Base-by-base conservation (phyloP, 1,140 invertebrate species). In the Drosophila pruinosa region DNA sequence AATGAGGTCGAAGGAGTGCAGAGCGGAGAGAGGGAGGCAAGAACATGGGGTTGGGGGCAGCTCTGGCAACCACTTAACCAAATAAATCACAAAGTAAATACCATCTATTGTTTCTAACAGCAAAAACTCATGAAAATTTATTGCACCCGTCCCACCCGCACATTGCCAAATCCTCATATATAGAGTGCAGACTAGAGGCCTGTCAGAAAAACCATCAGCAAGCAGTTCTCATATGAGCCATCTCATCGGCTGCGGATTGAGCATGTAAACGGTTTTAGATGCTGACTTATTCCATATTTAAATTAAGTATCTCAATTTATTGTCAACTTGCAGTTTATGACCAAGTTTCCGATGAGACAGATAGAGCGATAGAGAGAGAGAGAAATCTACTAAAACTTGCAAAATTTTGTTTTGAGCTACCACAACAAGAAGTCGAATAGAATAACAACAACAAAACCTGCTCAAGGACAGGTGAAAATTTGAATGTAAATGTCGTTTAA, bases 21-120 rank as follows among this genome's bases (percentile, higher is more conserved):
- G 24, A 4, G 6, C 4, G 45, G 10, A 1, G 7, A n/a, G 17
- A 8, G 31, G 34, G 14, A 14, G 21, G 15, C 8, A 50, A 43
- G 3, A 28, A 28, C 5, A 8, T 8, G 36, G 12, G 10, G 38
- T 24, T 1, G 22, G 48, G 22, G 53, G 12, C 34, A 57, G 50
- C 31, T 61, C 43, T 59, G 67, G 58, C 43, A 77, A 75, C 75
- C 75, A 77, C 75, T 75, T 77, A 75, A 77, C 75, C 75, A 77
- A 75, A 77, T 77, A 77, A 77, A 75, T 77, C 75, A 77, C 75
- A 75, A 75, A 75, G 67, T 78, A 78, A 78, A 78, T 75, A 78
- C 75, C 67, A 78, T 75, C 75, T 75, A 78, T 78, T 78, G 75
- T 78, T 78, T 78, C 61, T 75, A 57, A 43, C 63, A 72, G 50